Percentiles rank a stretch among this genome's conserved stretches.
Conservation (phyloP, 2,888 invertebrate species). For the Leptothorax acervorum region DNA sequence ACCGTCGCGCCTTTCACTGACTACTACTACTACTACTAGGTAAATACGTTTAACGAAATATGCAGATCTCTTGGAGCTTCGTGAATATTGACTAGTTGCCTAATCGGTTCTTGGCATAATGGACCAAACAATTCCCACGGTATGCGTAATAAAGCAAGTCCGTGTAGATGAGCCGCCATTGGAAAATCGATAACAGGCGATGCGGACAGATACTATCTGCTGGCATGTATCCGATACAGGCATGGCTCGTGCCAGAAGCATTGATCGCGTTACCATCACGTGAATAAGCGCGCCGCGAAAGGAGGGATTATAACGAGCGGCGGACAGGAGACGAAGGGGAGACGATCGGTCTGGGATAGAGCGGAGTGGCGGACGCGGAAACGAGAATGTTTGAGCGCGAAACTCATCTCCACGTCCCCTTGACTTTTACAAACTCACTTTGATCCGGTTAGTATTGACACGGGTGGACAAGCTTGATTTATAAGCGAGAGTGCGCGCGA, state of each 20-base stretch:
- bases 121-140: slow-evolving; percentile 46
- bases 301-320: slow-evolving; percentile 42
- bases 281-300: slow-evolving; percentile 47
- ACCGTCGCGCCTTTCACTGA: not conserved
- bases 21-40: not conserved
- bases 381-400: slow-evolving; percentile 34
- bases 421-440: slow-evolving; percentile 61
- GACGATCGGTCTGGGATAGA: not conserved
- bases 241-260: slow-evolving; percentile 56
- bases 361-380: slow-evolving; percentile 13
- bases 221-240: slow-evolving; percentile 49
- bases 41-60: not conserved
- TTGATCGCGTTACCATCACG: slow-evolving; percentile 50
- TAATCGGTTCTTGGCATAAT: slow-evolving; percentile 46
- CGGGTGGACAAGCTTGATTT: slow-evolving; percentile 56
- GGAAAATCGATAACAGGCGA: slow-evolving; percentile 55
- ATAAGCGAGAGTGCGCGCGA: slow-evolving; percentile 56
- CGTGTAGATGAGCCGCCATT: slow-evolving; percentile 30
- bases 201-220: slow-evolving; percentile 54
- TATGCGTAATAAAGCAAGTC: slow-evolving; percentile 43
- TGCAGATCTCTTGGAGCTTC: not conserved
- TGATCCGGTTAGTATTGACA: slow-evolving; percentile 55
- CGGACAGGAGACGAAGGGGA: slow-evolving; percentile 19
- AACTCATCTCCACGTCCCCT: slow-evolving; percentile 49
- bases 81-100: slow-evolving; percentile 5